phyloP scores from a whole-genome alignment of 2,113 vertebrate species.

The Syrmaticus mikado region DNA sequence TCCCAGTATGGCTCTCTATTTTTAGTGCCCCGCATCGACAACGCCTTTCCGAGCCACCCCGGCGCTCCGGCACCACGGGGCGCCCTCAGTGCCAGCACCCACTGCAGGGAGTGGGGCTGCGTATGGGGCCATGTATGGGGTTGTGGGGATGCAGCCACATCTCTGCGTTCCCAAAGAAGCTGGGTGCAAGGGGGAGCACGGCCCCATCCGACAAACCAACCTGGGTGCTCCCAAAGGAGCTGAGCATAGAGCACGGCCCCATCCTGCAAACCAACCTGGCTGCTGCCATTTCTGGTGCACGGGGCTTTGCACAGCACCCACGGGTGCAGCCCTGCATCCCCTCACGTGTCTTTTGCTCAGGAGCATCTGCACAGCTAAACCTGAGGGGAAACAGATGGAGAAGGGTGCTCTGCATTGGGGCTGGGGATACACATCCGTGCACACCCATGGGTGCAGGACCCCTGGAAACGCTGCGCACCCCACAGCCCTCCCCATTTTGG shows the following conservation, averaged over 20 bases:
- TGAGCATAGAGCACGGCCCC: not conserved
- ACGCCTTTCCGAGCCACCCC: conserved; percentile 37
- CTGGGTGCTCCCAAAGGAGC: not conserved
- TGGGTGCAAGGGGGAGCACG: not conserved
- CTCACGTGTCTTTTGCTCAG: fast-evolving
- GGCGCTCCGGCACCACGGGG: not conserved
- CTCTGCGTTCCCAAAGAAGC: not conserved
- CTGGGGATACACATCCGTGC: fast-evolving
- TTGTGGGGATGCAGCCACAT: fast-evolving
- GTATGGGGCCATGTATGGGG: too few relatives aligned
- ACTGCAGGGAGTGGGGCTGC: not conserved
- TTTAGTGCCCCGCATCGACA: conserved; percentile 63
- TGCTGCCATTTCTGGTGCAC: not conserved
- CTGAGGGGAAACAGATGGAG: not conserved
- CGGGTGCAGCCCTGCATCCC: fast-evolving
- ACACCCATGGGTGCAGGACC: not conserved
- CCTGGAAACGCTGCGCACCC: not conserved
- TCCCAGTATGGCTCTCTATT: conserved; percentile 68
- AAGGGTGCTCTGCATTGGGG: not conserved
- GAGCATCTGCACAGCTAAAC: not conserved
- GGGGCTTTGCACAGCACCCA: not conserved
- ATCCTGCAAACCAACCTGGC: too few relatives aligned
- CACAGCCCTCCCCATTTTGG: not conserved
- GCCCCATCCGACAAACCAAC: not conserved
- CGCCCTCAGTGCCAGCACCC: not conserved